Evolutionary conservation across 2,797 vertebrate genomes (phyloP).

Genomic region (Psittacula derbiana): DNA sequence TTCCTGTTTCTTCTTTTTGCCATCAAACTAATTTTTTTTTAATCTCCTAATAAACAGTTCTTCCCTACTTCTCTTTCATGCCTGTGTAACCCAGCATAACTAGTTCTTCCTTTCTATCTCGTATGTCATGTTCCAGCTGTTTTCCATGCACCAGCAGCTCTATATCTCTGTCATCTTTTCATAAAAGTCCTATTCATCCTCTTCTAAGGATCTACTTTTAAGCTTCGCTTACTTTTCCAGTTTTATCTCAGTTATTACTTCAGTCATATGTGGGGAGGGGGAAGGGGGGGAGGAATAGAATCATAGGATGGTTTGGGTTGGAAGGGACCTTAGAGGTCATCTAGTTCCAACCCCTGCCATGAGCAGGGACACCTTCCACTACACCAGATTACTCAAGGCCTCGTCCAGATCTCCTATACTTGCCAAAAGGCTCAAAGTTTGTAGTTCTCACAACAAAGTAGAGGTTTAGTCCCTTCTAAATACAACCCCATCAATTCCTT

Average conservation of each 20-base stretch:
- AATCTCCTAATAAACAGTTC: not conserved
- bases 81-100: not conserved
- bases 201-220: not conserved
- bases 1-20: not conserved
- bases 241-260: not conserved
- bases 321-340: not conserved
- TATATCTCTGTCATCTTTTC: not conserved
- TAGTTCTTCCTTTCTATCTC: not conserved
- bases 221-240: not conserved
- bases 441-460: not conserved
- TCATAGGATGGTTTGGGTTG: not conserved
- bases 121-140: not conserved
- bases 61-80: not conserved
- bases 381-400: not conserved
- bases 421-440: not conserved
- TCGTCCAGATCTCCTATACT: not conserved
- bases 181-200: not conserved
- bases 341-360: not conserved
- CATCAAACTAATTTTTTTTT: not conserved
- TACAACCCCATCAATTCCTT: not conserved
- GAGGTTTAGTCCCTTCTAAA: not conserved
- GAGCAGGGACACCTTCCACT: not conserved
- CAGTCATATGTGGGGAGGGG: not conserved
- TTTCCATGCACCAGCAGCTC: not conserved
- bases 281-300: not conserved